Conservation (phyloP, 2,113 vertebrate genomes). For the Arothron firmamentum region DNA sequence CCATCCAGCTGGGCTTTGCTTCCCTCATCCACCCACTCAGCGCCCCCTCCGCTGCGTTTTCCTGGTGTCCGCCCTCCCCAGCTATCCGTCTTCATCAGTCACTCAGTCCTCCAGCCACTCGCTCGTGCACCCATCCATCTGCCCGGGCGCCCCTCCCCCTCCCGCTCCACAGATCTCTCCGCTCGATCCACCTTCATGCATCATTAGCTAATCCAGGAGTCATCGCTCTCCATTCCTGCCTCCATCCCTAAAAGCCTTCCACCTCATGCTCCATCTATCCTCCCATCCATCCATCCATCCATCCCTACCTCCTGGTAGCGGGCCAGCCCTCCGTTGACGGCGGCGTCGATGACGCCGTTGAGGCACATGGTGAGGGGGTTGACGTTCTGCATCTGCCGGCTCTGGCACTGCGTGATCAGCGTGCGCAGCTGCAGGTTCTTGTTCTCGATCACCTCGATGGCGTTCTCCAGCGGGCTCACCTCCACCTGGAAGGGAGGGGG, state of each 20-base stretch:
- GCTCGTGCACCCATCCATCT: constrained; percentile 28
- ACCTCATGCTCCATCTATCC: constrained; percentile 8
- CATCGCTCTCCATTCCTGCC: constrained; percentile 22
- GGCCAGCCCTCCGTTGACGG: constrained; percentile 95
- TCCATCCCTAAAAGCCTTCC: constrained; percentile 31
- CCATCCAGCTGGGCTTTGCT: constrained; percentile 16
- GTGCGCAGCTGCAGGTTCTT: constrained; percentile 95
- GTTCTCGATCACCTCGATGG: constrained; percentile 96
- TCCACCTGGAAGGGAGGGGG: constrained; percentile 79
- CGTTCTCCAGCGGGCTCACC: constrained; percentile 97
- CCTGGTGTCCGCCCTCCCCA: constrained; percentile 17
- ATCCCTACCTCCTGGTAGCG: constrained; percentile 91
- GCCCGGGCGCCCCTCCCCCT: constrained; percentile 5
- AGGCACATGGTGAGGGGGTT: constrained; percentile 99
- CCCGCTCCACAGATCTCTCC: constrained; percentile 31
- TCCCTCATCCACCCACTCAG: constrained; percentile 10
- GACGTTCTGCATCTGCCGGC: constrained; percentile 94
- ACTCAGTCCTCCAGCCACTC: constrained; percentile 12
- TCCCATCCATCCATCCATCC: constrained; percentile 17
- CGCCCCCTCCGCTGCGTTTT: constrained; percentile 15
- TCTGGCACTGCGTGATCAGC: constrained; percentile 92
- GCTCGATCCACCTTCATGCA: constrained; percentile 55
- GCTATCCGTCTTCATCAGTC: constrained; percentile 8
- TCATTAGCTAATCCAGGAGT: constrained; percentile 56
- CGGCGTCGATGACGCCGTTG: constrained; percentile 96